These are phyloP conservation scores for Entelurus aequoreus DNA, from an alignment of 2,113 vertebrate genomes.

Conservation along the genomic window DNA sequence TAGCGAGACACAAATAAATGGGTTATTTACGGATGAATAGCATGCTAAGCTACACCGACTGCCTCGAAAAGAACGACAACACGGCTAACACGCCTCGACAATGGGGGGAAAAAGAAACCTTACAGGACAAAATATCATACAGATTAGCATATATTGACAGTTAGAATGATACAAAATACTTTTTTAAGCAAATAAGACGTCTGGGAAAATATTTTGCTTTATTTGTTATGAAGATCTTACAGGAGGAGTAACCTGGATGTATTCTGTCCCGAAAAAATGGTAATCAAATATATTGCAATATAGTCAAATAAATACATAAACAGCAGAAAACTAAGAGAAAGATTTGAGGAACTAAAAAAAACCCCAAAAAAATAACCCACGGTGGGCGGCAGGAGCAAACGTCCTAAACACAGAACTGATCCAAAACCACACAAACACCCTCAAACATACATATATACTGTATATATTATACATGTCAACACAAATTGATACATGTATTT, in stretches of 20 bases:
- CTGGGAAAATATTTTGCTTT: conserved; percentile 71
- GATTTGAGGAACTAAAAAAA: conserved; percentile 29
- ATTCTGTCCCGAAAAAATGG: conserved; percentile 59
- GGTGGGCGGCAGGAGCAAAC: no score
- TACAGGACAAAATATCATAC: conserved; percentile 67
- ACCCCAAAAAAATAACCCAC: conserved; percentile 14
- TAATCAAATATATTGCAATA: conserved; percentile 40
- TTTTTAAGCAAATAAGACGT: conserved; percentile 61
- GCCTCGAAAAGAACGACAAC: conserved; percentile 60
- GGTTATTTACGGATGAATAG: conserved; percentile 63
- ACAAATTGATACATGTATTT: no score
- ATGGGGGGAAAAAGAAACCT: conserved; percentile 63
- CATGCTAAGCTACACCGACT: conserved; percentile 69
- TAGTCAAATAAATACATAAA: conserved; percentile 42
- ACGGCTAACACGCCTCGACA: conserved; percentile 49
- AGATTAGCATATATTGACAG: conserved; percentile 69
- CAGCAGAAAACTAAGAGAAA: conserved; percentile 39
- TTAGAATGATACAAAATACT: conserved; percentile 73
- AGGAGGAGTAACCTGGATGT: conserved; percentile 57
- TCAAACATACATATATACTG: no score
- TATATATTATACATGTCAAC: no score
- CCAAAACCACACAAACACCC: no score
- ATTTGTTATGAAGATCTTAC: conserved; percentile 64
- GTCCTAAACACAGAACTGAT: no score
- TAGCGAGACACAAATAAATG: conserved; percentile 60